phyloP scores from a whole-genome alignment of 2,888 invertebrate genomes.

The Imbricaverruca yamaguchii region DNA sequence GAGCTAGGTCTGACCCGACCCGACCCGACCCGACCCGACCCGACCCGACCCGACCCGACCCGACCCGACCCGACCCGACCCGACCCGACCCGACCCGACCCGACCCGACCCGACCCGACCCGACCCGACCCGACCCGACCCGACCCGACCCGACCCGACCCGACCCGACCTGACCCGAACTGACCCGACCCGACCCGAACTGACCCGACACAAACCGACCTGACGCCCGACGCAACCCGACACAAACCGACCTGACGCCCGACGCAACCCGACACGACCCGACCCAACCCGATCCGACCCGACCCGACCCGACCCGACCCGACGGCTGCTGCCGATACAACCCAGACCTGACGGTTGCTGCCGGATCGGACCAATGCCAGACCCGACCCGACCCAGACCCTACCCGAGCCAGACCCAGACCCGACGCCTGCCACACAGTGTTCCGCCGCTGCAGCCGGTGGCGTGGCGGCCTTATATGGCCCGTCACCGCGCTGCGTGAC shows the following conservation, averaged over 20 bases:
- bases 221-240: background rate
- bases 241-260: background rate
- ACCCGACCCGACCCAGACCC: too few relatives aligned
- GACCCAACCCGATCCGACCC: background rate
- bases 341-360: too few relatives aligned
- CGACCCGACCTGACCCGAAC: background rate
- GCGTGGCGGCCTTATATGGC: too few relatives aligned
- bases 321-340: too few relatives aligned
- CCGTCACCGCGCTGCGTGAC: too few relatives aligned
- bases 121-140: conserved; percentile 18
- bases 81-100: conserved; percentile 21
- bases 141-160: conserved; percentile 20
- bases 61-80: conserved; percentile 18
- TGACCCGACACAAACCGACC: conserved; percentile 5
- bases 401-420: too few relatives aligned
- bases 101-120: conserved; percentile 20
- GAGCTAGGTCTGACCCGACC: background rate
- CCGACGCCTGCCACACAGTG: too few relatives aligned
- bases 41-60: conserved; percentile 17
- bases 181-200: too few relatives aligned
- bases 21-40: conserved; percentile 11
- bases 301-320: too few relatives aligned
- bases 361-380: too few relatives aligned
- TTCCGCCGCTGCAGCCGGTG: too few relatives aligned
- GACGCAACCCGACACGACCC: conserved; percentile 18